Base-by-base conservation (phyloP, 2,113 vertebrate genomes). In the Campylomormyrus numenius region DNA sequence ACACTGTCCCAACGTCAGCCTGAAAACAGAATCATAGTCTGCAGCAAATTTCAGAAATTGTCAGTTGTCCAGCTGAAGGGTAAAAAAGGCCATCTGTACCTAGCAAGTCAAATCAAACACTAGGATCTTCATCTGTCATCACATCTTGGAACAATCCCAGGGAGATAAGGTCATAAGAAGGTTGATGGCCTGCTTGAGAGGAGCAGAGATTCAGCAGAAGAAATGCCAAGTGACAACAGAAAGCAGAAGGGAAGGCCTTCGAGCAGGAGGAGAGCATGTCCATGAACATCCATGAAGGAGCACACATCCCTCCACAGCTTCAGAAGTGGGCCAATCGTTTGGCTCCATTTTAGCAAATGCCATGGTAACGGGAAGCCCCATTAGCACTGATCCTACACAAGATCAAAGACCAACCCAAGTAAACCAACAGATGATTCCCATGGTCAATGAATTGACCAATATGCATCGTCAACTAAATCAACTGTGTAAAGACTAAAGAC, bases 251-350 rank as follows among this genome's bases (percentile, higher is more conserved):
- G 2, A 52, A 52, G 85, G 5, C 5, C 66, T 74, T 11, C 35
- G n/a, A 31, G 48, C 39, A 74, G 56, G 42, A 52, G 50, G 15
- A 66, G 42, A 85, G 27, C 10, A 39, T 8, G 49, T 58, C 52
- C 56, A 39, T 50, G 35, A 56, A 62, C 19, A n/a, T 58, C 52
- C 56, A 39, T 39, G 48, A 56, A 62, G 70, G 35, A 50, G 31
- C 48, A 46, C 45, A 27, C 5, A 58, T 39, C 35, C 24, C 85
- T 13, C 45, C 52, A 88, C 88, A 77, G 27, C 62, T 50, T 90
- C 88, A 92, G 88, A 70, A 89, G 91, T 91, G 88, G 90, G 56
- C 88, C 66, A 49, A 91, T 91, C 86, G 53, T 89, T 70, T 85
- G 88, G 66, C 87, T 58, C 56, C 84, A 91, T 88, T 90, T 88